phyloP scores from a whole-genome alignment of 2,888 invertebrate genomes.

The Lasioglossum villosulum region DNA sequence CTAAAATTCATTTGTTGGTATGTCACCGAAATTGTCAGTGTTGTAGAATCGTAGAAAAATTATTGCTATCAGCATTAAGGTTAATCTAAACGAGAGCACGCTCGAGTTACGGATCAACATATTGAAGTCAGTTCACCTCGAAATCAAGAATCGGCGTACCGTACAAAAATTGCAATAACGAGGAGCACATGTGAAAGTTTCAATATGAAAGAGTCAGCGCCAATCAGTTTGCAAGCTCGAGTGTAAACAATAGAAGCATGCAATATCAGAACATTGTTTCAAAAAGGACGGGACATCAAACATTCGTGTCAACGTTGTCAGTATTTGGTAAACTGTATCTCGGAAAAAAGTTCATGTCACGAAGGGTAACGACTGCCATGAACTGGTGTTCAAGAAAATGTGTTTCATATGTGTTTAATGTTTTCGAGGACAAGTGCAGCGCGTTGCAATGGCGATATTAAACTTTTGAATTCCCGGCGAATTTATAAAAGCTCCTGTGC shows the following conservation, averaged over 20 bases:
- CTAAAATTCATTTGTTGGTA: background rate
- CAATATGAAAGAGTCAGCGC: background rate
- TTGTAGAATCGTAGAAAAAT: background rate
- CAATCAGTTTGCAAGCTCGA: background rate
- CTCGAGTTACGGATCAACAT: too few species aligned
- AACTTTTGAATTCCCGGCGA: background rate
- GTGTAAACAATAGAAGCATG: background rate
- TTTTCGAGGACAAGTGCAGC: background rate
- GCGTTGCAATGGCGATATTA: background rate
- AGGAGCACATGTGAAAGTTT: background rate
- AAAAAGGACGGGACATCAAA: background rate
- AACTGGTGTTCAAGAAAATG: background rate
- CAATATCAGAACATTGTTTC: slow-evolving; percentile 3
- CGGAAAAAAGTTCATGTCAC: background rate
- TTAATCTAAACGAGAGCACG: background rate
- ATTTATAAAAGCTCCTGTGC: background rate
- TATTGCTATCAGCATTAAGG: background rate
- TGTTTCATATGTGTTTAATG: background rate
- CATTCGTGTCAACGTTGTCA: background rate
- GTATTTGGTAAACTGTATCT: background rate
- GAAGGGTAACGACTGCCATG: background rate
- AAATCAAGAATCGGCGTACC: background rate
- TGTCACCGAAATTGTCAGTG: background rate
- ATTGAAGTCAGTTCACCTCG: background rate
- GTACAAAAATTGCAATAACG: background rate